These are phyloP conservation scores for Malurus cyaneus DNA, from an alignment of 2,113 vertebrate genomes.

Conservation along the genomic window DNA sequence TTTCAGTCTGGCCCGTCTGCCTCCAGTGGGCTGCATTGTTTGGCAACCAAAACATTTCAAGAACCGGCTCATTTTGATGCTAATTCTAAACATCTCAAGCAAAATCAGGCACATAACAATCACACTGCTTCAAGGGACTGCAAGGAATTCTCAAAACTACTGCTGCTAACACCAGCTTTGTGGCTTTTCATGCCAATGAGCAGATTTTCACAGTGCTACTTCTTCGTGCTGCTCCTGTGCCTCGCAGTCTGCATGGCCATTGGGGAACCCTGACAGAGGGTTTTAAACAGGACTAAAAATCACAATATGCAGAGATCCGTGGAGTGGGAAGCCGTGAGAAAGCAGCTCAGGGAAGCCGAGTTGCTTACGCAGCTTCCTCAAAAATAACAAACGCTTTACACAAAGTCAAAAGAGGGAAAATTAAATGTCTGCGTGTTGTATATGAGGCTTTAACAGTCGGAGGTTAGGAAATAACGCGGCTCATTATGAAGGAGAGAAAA, in stretches of 20 bases:
- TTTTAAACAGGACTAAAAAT: not conserved
- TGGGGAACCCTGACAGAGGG: not conserved
- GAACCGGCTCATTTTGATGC: not conserved
- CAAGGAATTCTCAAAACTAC: not conserved
- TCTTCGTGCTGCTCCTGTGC: not conserved
- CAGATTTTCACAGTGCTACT: not conserved
- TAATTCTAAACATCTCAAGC: not conserved
- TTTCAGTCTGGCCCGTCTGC: not conserved
- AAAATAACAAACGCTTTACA: not conserved
- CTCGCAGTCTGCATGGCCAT: not conserved
- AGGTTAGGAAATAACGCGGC: not conserved
- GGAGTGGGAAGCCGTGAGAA: not conserved
- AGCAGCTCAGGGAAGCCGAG: not conserved
- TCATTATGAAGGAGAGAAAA: not conserved
- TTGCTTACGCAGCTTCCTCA: not conserved
- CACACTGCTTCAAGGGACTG: not conserved
- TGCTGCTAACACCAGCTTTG: not conserved
- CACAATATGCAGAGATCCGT: not conserved
- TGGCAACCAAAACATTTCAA: not conserved
- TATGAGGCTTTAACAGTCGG: not conserved
- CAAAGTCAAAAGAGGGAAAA: conserved; percentile 15
- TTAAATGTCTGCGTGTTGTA: not conserved
- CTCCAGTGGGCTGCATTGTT: not conserved
- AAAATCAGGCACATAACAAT: not conserved
- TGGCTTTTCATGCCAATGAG: not conserved